These are phyloP conservation scores for Dermolepida albohirtum DNA, from an alignment of 2,888 invertebrate species.

Conservation along the genomic window DNA sequence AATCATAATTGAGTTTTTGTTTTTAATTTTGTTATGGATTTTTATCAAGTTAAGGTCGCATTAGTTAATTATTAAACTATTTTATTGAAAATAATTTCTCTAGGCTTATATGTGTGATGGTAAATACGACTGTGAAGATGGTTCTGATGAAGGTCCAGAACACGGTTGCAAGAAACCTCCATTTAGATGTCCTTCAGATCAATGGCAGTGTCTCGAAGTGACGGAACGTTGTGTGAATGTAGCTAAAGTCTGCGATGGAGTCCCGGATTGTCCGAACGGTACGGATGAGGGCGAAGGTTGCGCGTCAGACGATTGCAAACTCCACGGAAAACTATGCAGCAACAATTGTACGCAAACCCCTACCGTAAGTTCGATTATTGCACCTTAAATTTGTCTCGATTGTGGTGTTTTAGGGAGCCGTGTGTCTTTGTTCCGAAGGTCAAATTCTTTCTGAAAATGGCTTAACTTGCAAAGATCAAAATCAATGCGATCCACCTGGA, in stretches of 20 bases:
- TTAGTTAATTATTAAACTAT: too few relatives aligned
- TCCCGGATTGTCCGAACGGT: conserved; percentile 91
- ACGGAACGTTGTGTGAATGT: conserved; percentile 86
- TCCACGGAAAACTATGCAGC: conserved; percentile 82
- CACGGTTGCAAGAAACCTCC: conserved; percentile 86
- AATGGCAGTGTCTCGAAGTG: conserved; percentile 90
- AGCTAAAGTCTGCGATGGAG: conserved; percentile 89
- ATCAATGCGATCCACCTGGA: conserved; percentile 92
- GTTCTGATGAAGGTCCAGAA: conserved; percentile 84
- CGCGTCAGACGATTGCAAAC: conserved; percentile 82
- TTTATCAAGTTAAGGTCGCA: too few relatives aligned
- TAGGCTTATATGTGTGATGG: conserved; percentile 92
- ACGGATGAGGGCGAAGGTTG: conserved; percentile 94
- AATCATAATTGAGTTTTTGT: too few relatives aligned
- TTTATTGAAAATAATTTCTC: conserved; percentile 16
- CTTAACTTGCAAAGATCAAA: conserved; percentile 80
- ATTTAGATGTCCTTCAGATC: conserved; percentile 79
- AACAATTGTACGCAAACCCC: conserved; percentile 90
- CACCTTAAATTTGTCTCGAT: too few relatives aligned
- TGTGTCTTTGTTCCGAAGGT: conserved; percentile 91
- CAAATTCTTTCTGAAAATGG: conserved; percentile 80
- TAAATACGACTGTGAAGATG: conserved; percentile 92
- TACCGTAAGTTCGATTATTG: conserved; percentile 57
- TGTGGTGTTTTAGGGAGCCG: conserved; percentile 75
- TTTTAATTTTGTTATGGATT: too few relatives aligned